Conservation (phyloP, 2,888 invertebrate genomes). For the Orchesella flavescens region DNA sequence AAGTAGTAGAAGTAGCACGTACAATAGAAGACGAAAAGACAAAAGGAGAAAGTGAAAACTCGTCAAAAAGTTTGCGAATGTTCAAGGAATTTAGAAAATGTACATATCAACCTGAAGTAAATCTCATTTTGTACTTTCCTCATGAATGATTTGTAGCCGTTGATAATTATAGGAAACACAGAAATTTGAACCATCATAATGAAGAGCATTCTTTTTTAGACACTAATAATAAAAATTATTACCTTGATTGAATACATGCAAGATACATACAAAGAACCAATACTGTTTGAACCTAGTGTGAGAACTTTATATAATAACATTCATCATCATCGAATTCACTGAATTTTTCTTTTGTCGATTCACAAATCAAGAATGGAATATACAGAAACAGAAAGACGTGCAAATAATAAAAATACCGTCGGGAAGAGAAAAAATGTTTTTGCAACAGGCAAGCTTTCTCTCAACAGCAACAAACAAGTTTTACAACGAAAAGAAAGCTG, state of each 20-base stretch:
- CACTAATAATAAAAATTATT: no score
- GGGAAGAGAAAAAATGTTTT: no score
- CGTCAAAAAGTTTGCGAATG: background rate
- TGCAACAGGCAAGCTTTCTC: no score
- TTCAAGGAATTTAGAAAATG: background rate
- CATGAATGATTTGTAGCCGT: constrained; percentile 35
- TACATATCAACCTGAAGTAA: constrained; percentile 9
- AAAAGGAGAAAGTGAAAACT: background rate
- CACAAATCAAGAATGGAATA: background rate
- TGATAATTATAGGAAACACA: constrained; percentile 42
- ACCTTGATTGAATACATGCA: background rate
- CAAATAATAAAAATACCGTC: background rate
- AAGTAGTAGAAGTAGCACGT: background rate
- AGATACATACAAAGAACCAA: constrained; percentile 3
- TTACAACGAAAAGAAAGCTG: background rate
- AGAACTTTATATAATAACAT: background rate
- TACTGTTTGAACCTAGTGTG: constrained; percentile 1
- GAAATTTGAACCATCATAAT: constrained; percentile 56
- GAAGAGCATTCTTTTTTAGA: constrained; percentile 10
- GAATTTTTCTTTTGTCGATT: background rate
- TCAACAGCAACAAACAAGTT: background rate
- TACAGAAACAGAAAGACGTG: background rate
- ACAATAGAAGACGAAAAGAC: background rate
- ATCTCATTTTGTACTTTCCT: constrained; percentile 51
- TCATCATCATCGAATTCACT: background rate